phyloP scores from a whole-genome alignment of 2,797 vertebrate species.

The Alcedo quadribrachys region DNA sequence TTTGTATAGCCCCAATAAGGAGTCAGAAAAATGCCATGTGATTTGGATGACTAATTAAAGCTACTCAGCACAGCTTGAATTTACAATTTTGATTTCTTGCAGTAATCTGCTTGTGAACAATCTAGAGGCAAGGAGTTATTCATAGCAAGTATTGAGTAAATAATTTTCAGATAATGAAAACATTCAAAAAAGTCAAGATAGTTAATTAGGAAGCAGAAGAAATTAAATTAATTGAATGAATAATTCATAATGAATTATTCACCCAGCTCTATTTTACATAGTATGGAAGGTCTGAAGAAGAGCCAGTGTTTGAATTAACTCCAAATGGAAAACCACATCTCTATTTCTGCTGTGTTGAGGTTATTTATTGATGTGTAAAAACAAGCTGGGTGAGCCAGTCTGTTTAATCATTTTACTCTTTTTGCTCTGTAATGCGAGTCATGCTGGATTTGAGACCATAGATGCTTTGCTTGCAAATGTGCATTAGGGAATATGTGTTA shows the following conservation, averaged over 20 bases:
- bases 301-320: conserved; percentile 66
- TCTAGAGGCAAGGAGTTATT: conserved; percentile 63
- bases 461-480: conserved; percentile 39
- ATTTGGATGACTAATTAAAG: conserved; percentile 52
- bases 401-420: conserved; percentile 63
- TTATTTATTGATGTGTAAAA: conserved; percentile 73
- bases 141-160: conserved; percentile 68
- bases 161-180: conserved; percentile 73
- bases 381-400: conserved; percentile 59
- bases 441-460: conserved; percentile 58
- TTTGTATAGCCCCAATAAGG: neutral
- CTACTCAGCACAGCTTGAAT: conserved; percentile 51
- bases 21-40: neutral
- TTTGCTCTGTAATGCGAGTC: conserved; percentile 44
- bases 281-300: conserved; percentile 61
- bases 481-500: conserved; percentile 45
- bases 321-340: conserved; percentile 61
- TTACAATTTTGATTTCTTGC: conserved; percentile 69
- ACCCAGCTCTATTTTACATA: conserved; percentile 36
- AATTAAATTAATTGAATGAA: conserved; percentile 75
- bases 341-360: conserved; percentile 59
- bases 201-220: conserved; percentile 69
- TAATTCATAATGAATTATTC: conserved; percentile 72
- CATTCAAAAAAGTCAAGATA: conserved; percentile 72
- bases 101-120: conserved; percentile 65